A percentile compares a stretch with the other conserved stretches of the same genome.
Evolutionary conservation across 2,797 vertebrate species (phyloP).

Genomic region (Halcyon chelicuti): DNA sequence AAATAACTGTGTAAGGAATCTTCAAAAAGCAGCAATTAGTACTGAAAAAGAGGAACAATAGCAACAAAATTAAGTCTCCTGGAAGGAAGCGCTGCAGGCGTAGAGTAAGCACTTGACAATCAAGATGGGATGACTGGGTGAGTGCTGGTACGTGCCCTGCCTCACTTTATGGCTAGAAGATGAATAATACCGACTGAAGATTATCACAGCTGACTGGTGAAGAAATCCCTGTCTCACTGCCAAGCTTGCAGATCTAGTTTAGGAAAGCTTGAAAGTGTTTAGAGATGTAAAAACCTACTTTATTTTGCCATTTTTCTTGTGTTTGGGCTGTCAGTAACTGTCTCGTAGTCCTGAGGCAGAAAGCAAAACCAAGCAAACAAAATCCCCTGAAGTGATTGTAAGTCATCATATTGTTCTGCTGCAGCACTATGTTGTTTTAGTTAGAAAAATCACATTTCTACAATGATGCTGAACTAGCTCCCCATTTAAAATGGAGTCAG

Average conservation of each 20-base stretch:
- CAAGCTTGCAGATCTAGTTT: neutral
- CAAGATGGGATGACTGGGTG: neutral
- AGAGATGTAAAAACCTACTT: neutral
- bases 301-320: neutral
- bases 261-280: neutral
- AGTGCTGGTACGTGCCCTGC: neutral
- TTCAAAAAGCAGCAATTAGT: slow-evolving; percentile 10
- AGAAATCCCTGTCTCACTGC: neutral
- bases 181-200: neutral
- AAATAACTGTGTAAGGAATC: neutral
- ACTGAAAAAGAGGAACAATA: neutral
- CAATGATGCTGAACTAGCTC: neutral
- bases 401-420: neutral
- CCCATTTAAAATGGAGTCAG: neutral
- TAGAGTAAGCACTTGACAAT: neutral
- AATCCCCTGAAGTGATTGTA: no score
- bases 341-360: neutral
- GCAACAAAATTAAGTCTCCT: neutral
- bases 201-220: neutral
- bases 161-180: neutral
- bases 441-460: neutral
- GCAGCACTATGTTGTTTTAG: neutral
- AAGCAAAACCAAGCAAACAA: neutral
- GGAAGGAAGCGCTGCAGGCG: neutral
- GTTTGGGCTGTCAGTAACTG: neutral